Conservation (phyloP, 2,797 vertebrate genomes). For the Ctenopoma kingsleyae region DNA sequence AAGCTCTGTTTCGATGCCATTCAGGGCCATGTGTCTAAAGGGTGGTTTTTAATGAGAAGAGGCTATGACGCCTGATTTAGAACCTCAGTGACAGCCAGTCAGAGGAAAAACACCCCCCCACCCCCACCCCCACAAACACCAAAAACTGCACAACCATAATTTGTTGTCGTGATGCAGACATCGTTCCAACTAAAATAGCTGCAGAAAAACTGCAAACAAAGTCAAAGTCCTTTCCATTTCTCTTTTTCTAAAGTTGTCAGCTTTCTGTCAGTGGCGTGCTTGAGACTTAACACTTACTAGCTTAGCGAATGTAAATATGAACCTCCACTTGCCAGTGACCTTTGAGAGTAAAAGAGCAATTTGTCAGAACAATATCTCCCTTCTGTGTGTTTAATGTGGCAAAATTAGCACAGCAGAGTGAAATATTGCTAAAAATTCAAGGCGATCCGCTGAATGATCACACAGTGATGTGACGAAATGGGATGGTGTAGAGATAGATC, state of each 20-base stretch:
- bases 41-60: constrained; percentile 79
- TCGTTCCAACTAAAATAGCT: constrained; percentile 69
- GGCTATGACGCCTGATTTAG: constrained; percentile 72
- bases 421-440: constrained; percentile 36
- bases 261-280: constrained; percentile 68
- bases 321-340: constrained; percentile 46
- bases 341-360: constrained; percentile 55
- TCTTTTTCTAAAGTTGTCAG: constrained; percentile 66
- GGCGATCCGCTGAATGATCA: constrained; percentile 44
- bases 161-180: constrained; percentile 68
- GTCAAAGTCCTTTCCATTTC: constrained; percentile 66
- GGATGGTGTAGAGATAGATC: constrained; percentile 71
- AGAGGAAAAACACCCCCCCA: constrained; percentile 29
- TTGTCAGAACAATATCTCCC: constrained; percentile 53
- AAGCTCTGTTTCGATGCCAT: constrained; percentile 70
- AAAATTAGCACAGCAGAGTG: constrained; percentile 55
- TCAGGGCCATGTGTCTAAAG: constrained; percentile 73
- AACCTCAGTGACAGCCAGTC: constrained; percentile 77
- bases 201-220: constrained; percentile 70
- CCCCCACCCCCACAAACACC: constrained; percentile 43
- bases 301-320: constrained; percentile 64
- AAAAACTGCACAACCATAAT: constrained; percentile 66
- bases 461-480: constrained; percentile 62
- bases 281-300: constrained; percentile 59
- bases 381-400: constrained; percentile 51